These are phyloP conservation scores for Atlantisia rogersi DNA, from an alignment of 2,113 vertebrate genomes.

Conservation along the genomic window DNA sequence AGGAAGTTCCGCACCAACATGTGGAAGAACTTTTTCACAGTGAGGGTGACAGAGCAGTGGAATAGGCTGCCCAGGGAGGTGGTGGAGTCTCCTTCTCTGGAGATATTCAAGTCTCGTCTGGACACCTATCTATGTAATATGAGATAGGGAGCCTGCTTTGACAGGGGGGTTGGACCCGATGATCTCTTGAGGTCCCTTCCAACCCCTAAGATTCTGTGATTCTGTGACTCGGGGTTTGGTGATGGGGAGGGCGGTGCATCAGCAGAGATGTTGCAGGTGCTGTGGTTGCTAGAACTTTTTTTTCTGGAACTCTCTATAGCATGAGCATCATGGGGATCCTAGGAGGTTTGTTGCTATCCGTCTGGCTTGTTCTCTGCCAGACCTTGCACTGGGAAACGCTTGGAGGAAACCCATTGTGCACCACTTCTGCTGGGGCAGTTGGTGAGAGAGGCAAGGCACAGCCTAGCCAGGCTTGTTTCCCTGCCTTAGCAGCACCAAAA, in stretches of 20 bases:
- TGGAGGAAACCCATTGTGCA: background rate
- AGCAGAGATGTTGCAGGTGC: background rate
- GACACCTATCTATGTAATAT: too few relatives aligned
- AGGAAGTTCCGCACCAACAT: too few relatives aligned
- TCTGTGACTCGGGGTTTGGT: background rate
- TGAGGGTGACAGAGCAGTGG: too few relatives aligned
- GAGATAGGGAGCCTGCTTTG: too few relatives aligned
- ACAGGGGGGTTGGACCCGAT: too few relatives aligned
- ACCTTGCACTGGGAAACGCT: background rate
- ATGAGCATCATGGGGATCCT: background rate
- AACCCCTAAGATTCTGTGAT: too few relatives aligned
- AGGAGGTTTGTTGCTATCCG: background rate
- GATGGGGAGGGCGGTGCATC: background rate
- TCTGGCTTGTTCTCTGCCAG: background rate
- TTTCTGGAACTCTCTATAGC: background rate
- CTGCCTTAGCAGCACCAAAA: background rate
- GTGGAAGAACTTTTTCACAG: too few relatives aligned
- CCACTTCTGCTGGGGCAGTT: background rate
- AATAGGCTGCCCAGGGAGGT: too few relatives aligned
- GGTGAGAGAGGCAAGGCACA: background rate
- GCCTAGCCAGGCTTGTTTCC: background rate
- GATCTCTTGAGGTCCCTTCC: too few relatives aligned
- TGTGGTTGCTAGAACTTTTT: background rate
- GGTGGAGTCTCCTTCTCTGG: too few relatives aligned
- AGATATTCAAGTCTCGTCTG: too few relatives aligned